Evolutionary conservation across 2,113 vertebrate genomes (phyloP).

Genomic region (Caloenas nicobarica): DNA sequence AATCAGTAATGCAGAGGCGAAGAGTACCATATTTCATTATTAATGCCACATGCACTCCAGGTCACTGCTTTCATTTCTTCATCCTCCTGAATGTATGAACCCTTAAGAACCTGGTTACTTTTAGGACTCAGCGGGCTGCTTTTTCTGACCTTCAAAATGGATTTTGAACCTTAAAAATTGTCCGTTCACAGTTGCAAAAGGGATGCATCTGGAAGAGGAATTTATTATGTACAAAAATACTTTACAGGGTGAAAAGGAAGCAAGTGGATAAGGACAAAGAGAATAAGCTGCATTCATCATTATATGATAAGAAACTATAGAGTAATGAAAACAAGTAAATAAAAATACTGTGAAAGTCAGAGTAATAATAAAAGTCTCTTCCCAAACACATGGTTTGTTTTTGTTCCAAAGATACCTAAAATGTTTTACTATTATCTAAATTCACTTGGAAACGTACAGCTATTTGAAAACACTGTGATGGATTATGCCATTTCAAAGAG

Average conservation of each 20-base stretch:
- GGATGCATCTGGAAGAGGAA: background rate
- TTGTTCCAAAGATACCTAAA: background rate
- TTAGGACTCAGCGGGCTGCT: background rate
- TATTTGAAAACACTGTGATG: background rate
- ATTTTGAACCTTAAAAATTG: background rate
- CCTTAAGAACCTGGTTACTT: background rate
- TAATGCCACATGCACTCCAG: background rate
- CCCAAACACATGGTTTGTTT: background rate
- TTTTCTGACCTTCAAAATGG: background rate
- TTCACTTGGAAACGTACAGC: background rate
- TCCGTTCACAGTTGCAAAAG: background rate
- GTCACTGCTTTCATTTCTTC: slow-evolving; percentile 7
- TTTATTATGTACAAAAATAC: background rate
- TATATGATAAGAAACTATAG: background rate
- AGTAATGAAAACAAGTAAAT: slow-evolving; percentile 7
- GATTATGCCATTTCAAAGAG: background rate
- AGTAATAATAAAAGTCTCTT: background rate
- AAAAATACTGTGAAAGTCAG: background rate
- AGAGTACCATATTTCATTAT: slow-evolving; percentile 1
- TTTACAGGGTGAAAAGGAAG: background rate
- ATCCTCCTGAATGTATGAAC: background rate
- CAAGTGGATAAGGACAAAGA: background rate
- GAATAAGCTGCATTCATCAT: background rate
- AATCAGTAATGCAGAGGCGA: background rate
- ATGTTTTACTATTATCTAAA: background rate